Conservation (phyloP, 2,113 vertebrate genomes). For the Gobius niger region DNA sequence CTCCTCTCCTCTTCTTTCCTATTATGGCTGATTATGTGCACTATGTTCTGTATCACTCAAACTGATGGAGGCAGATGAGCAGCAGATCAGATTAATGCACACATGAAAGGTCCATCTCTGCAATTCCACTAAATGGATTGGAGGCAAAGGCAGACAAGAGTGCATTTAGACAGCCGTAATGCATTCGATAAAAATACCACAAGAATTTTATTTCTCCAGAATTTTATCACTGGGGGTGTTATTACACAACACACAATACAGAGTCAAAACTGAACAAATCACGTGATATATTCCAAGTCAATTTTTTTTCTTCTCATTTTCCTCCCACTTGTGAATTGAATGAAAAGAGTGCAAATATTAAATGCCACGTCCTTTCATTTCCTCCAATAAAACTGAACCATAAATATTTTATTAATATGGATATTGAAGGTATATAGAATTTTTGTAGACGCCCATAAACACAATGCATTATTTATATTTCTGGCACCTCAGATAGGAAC, state of each 20-base stretch:
- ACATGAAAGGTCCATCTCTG: conserved; percentile 18
- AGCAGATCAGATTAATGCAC: conserved; percentile 16
- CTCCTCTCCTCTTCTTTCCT: background rate
- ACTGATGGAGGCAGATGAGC: conserved; percentile 8
- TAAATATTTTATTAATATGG: background rate
- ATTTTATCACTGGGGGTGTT: no score
- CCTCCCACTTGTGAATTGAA: no score
- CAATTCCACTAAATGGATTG: background rate
- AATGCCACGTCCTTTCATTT: no score
- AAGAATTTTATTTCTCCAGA: background rate
- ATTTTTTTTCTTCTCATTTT: no score
- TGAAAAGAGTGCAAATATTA: background rate
- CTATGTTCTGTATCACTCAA: background rate
- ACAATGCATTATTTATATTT: no score
- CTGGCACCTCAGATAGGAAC: no score
- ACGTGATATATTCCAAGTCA: no score
- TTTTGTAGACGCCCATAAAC: no score
- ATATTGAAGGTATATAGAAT: background rate
- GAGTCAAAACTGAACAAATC: no score
- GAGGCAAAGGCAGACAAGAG: background rate
- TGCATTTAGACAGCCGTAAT: background rate
- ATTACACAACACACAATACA: no score
- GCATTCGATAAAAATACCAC: background rate
- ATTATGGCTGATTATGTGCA: conserved; percentile 34
- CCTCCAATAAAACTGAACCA: no score